Evolutionary conservation across 2,888 invertebrate genomes (phyloP), one percentile per base, ranked within the genome.

Genomic region (Bibio marci): DNA sequence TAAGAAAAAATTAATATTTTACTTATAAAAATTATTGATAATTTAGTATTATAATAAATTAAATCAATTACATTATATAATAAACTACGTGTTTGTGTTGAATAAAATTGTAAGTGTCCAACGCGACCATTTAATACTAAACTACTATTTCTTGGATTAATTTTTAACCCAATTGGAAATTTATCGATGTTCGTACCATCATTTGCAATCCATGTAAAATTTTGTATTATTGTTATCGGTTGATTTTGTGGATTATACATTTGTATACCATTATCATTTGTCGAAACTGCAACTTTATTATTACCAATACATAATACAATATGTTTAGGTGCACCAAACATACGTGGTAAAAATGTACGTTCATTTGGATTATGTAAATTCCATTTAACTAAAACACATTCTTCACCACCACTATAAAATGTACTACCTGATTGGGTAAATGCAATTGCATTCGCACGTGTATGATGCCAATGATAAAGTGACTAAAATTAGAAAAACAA

Each of bases 351-450:
- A 55, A 72, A 80, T 19, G 66, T 58, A 0, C 59, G 52, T 1
- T 48, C n/a, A 5, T 64, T 53, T 0, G 65, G 57, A 47, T 67
- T 63, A 28, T 65, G 58, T 17, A 73, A 44, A 38, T 66, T 64
- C 87, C 86, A 87, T 54, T 76, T 77, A 0, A 86, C 82, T 37
- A 87, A 56, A 1, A 81, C 81, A 50, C 73, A 69, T 56, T 87
- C 87, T 35, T 68, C 67, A n/a, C 80, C 86, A 8, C 82, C 81
- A 48, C 80, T 80, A 49, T 74, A 76, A 53, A 86, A 69, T 46
- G 71, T 67, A 10, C 70, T 70, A 15, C 82, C 82, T 57, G 58
- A 48, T 2, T 53, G 49, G 11, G 81, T 74, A 52, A 82, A 85
- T 2, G 64, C 61, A 13, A 86, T 53, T 51, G 76, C 71, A 33